Evolutionary conservation across 2,797 vertebrate species (phyloP).

Genomic region (Adrianichthys oophorus): DNA sequence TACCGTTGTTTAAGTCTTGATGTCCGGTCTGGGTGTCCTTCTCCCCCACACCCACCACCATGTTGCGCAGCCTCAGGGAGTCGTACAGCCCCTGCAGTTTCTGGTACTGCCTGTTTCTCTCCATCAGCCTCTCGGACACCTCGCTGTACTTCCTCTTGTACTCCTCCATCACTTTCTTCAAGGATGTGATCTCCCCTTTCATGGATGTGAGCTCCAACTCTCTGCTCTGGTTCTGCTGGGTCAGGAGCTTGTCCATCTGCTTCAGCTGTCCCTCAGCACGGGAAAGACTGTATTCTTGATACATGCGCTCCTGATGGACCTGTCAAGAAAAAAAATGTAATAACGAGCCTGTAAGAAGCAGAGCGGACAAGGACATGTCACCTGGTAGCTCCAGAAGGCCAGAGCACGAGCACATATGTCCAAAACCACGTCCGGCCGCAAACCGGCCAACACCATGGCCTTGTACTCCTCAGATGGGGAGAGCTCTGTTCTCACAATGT

Average conservation of each 20-base stretch:
- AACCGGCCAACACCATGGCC: conserved; percentile 87
- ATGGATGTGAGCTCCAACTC: conserved; percentile 84
- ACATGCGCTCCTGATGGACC: conserved; percentile 89
- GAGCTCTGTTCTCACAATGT: conserved; percentile 88
- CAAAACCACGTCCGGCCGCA: conserved; percentile 84
- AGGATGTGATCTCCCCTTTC: conserved; percentile 82
- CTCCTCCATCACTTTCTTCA: conserved; percentile 87
- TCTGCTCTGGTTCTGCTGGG: conserved; percentile 87
- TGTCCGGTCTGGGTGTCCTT: conserved; percentile 42
- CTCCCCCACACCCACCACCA: conserved; percentile 74
- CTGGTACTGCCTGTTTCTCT: conserved; percentile 89
- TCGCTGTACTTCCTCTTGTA: conserved; percentile 91
- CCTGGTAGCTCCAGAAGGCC: conserved; percentile 93
- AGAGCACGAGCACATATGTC: conserved; percentile 87
- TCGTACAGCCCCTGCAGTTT: conserved; percentile 90
- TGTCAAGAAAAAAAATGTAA: conserved; percentile 40
- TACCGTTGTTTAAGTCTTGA: conserved; percentile 50
- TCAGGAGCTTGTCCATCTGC: conserved; percentile 87
- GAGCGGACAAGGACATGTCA: conserved; percentile 28
- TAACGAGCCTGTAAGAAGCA: too few species aligned
- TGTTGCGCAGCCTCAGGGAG: conserved; percentile 82
- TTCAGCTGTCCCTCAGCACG: conserved; percentile 83
- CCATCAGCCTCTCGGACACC: conserved; percentile 88
- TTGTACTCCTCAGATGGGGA: conserved; percentile 89
- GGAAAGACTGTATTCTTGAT: conserved; percentile 87